These are phyloP conservation scores for Auanema sp. DNA, from an alignment of 2,888 invertebrate species.

Conservation along the genomic window DNA sequence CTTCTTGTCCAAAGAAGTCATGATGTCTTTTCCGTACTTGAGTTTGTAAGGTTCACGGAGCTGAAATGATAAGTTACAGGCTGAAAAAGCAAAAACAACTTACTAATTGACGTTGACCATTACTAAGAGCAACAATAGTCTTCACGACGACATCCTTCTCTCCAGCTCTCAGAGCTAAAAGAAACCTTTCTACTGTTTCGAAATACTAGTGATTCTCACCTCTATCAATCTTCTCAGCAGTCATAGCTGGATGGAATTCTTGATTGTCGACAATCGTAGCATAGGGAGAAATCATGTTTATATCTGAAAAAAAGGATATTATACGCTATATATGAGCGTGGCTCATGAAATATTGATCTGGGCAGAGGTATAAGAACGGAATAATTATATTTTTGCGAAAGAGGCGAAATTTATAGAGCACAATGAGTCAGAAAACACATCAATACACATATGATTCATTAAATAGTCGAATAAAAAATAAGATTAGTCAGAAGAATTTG, in stretches of 20 bases:
- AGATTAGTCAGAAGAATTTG: too few relatives aligned
- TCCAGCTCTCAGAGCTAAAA: slow-evolving; percentile 38
- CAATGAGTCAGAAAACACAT: too few relatives aligned
- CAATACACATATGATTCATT: too few relatives aligned
- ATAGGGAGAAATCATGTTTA: slow-evolving; percentile 38
- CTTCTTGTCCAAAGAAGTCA: slow-evolving; percentile 44
- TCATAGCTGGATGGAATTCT: slow-evolving; percentile 40
- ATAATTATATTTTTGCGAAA: too few relatives aligned
- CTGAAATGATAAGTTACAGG: background rate
- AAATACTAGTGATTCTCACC: slow-evolving; percentile 7
- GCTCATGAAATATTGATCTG: too few relatives aligned
- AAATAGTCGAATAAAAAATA: too few relatives aligned
- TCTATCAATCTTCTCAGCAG: slow-evolving; percentile 48
- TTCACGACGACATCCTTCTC: slow-evolving; percentile 45
- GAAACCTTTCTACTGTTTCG: background rate
- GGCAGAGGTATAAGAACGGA: too few relatives aligned
- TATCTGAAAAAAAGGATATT: background rate
- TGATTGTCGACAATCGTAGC: slow-evolving; percentile 39
- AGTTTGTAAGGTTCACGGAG: slow-evolving; percentile 49
- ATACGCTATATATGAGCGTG: background rate
- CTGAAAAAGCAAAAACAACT: background rate
- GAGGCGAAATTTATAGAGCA: too few relatives aligned
- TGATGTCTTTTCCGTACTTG: slow-evolving; percentile 50
- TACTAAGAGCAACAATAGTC: slow-evolving; percentile 79
- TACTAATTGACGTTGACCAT: slow-evolving; percentile 82